Conservation (phyloP, 2,113 vertebrate genomes). For the Megaceryle torquata region DNA sequence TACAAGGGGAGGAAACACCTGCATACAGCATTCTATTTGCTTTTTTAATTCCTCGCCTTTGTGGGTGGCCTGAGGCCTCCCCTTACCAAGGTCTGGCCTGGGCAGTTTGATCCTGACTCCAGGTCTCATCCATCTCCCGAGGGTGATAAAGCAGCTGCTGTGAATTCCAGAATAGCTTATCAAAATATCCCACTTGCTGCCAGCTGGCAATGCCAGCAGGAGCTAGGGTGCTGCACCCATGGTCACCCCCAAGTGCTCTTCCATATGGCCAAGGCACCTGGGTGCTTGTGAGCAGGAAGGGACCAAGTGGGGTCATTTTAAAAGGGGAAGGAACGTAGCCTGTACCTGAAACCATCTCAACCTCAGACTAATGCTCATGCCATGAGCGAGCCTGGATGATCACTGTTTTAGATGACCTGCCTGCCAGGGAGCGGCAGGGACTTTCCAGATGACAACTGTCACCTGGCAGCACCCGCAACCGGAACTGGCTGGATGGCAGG, state of each 20-base stretch:
- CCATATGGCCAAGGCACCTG: neutral
- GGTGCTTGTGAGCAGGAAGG: neutral
- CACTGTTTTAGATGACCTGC: neutral
- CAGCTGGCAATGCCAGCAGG: neutral
- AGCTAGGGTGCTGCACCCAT: neutral
- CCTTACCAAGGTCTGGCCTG: neutral
- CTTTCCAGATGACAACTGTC: conserved; percentile 55
- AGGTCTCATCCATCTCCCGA: neutral
- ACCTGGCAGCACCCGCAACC: conserved; percentile 19
- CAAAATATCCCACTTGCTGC: neutral
- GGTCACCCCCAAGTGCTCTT: neutral
- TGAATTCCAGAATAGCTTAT: neutral
- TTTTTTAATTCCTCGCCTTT: neutral
- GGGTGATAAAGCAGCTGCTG: neutral
- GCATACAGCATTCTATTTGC: rapidly evolving
- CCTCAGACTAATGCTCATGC: neutral
- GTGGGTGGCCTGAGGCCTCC: neutral
- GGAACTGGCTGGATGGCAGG: neutral
- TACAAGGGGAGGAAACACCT: neutral
- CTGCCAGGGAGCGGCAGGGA: conserved; percentile 30
- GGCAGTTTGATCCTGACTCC: neutral
- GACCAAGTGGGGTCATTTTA: neutral
- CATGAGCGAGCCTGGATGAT: neutral
- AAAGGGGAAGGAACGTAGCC: neutral
- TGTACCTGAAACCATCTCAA: neutral